phyloP scores from a whole-genome alignment of 2,888 invertebrate genomes.

The Cenopis cana region DNA sequence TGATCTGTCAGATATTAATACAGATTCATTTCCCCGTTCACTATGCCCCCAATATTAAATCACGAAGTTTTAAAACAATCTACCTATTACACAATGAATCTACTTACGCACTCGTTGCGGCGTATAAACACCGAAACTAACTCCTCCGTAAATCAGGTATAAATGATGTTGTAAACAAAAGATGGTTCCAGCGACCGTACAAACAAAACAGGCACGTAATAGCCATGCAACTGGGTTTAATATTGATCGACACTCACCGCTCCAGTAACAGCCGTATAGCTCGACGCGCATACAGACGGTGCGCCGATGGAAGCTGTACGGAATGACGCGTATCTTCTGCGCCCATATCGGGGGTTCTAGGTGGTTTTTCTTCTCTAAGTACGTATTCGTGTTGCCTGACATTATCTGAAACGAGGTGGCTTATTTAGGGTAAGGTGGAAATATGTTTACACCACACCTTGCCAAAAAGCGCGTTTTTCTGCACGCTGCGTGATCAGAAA shows the following conservation, averaged over 20 bases:
- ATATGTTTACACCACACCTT: no score
- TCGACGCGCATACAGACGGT: slow-evolving; percentile 97
- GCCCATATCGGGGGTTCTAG: slow-evolving; percentile 95
- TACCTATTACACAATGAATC: background rate
- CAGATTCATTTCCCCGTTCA: background rate
- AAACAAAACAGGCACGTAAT: background rate
- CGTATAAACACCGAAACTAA: background rate
- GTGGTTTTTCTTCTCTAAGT: slow-evolving; percentile 90
- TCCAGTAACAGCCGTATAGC: slow-evolving; percentile 94
- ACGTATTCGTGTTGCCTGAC: slow-evolving; percentile 94
- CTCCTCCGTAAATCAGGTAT: background rate
- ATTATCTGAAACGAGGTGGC: slow-evolving; percentile 86
- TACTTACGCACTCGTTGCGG: background rate
- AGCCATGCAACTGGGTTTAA: background rate
- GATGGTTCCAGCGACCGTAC: background rate
- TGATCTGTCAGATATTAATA: no score
- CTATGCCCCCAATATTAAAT: background rate
- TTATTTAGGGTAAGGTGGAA: background rate
- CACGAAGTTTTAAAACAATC: background rate
- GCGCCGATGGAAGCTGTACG: slow-evolving; percentile 92
- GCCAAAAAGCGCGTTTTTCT: no score
- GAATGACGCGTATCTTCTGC: slow-evolving; percentile 92
- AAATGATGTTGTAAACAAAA: background rate
- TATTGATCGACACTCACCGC: slow-evolving; percentile 82
- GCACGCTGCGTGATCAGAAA: no score